phyloP scores from a whole-genome alignment of 2,797 vertebrate genomes.

The Poeciliopsis infans region DNA sequence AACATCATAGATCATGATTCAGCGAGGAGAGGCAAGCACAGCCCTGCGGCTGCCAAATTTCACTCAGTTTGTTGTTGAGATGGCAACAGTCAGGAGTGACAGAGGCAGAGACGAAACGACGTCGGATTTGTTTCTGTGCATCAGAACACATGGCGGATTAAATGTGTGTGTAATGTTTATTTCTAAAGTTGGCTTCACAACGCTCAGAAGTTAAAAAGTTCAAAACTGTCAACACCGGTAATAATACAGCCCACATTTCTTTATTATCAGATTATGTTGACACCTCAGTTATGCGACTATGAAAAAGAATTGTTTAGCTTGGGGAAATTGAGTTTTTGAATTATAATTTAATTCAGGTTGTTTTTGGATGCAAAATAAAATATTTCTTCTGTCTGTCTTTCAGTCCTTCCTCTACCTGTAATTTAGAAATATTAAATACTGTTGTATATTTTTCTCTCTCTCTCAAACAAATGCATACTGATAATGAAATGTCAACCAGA shows the following conservation, averaged over 20 bases:
- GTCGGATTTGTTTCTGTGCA: conserved; percentile 48
- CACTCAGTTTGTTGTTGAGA: conserved; percentile 55
- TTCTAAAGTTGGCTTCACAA: background rate
- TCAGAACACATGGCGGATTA: conserved; percentile 30
- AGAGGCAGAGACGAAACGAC: conserved; percentile 30
- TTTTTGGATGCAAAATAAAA: background rate
- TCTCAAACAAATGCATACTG: background rate
- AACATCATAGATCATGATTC: conserved; percentile 77
- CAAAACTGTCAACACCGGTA: background rate
- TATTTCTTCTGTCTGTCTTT: background rate
- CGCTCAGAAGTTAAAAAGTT: conserved; percentile 3
- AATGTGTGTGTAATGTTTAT: conserved; percentile 24
- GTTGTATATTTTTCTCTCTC: background rate
- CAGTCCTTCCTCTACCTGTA: background rate
- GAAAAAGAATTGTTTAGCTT: background rate
- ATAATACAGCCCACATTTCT: background rate
- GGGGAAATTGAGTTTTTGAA: background rate
- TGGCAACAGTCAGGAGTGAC: conserved; percentile 50
- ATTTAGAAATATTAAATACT: background rate
- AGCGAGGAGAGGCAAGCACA: conserved; percentile 58
- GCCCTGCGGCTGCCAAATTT: conserved; percentile 65
- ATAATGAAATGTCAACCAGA: background rate
- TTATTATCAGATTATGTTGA: background rate
- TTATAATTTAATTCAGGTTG: background rate
- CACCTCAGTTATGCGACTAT: background rate